phyloP scores from a whole-genome alignment of 2,888 invertebrate genomes.

The Pinctada fucata region DNA sequence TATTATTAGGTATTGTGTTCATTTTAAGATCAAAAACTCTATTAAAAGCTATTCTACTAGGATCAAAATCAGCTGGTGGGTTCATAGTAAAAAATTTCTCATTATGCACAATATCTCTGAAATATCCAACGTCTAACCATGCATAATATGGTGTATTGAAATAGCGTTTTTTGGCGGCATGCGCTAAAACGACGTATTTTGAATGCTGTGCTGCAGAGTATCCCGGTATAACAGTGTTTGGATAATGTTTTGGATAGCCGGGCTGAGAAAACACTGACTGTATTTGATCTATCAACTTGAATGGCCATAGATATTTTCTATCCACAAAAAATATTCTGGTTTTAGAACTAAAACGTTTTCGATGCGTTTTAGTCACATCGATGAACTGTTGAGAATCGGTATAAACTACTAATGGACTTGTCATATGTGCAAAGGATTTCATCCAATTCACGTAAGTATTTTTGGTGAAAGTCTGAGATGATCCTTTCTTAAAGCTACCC shows the following conservation, averaged over 20 bases:
- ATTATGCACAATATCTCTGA: slow-evolving; percentile 41
- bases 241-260: slow-evolving; percentile 55
- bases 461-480: slow-evolving; percentile 15
- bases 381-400: slow-evolving; percentile 49
- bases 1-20: slow-evolving; percentile 12
- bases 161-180: slow-evolving; percentile 41
- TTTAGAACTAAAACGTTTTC: slow-evolving; percentile 26
- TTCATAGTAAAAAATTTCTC: slow-evolving; percentile 42
- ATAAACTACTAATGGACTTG: slow-evolving; percentile 54
- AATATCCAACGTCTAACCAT: slow-evolving; percentile 63
- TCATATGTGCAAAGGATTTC: slow-evolving; percentile 36
- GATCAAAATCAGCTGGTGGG: slow-evolving; percentile 34
- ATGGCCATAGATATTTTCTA: slow-evolving; percentile 51
- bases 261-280: slow-evolving; percentile 41
- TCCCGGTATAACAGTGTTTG: slow-evolving; percentile 59
- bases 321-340: slow-evolving; percentile 46
- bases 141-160: slow-evolving; percentile 52
- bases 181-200: slow-evolving; percentile 52
- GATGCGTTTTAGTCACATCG: slow-evolving; percentile 30
- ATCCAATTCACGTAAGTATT: slow-evolving; percentile 47
- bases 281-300: slow-evolving; percentile 43
- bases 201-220: slow-evolving; percentile 60
- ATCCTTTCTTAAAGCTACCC: slow-evolving; percentile 51
- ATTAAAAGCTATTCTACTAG: slow-evolving; percentile 33
- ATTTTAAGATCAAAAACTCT: not conserved